Percentiles rank a stretch among this genome's conserved stretches.
phyloP scores from a whole-genome alignment of 2,113 vertebrate genomes.

The Ondatra zibethicus region DNA sequence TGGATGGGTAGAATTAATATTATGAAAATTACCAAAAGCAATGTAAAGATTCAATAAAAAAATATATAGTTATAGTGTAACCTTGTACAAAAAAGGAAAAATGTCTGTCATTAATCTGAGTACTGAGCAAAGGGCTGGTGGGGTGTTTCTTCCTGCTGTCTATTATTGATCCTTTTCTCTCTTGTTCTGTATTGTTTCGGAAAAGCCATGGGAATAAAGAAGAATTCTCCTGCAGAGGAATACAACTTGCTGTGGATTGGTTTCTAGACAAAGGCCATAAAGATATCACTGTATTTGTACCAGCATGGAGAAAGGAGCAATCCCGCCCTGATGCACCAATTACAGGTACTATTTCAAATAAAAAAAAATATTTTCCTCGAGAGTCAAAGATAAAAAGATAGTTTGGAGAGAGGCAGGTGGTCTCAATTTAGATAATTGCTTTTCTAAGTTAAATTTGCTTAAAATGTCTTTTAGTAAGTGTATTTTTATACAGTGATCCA shows the following conservation, averaged over 20 bases:
- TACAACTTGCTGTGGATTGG: conserved; percentile 98
- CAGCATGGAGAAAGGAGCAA: conserved; percentile 99
- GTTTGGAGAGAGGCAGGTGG: conserved; percentile 30
- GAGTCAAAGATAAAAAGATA: conserved; percentile 16
- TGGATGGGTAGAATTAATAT: neutral
- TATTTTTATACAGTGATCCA: conserved; percentile 9
- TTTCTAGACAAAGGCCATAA: conserved; percentile 98
- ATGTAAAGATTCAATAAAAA: too few species aligned
- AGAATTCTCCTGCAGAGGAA: conserved; percentile 98
- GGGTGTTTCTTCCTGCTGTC: conserved; percentile 9
- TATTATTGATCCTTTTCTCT: conserved; percentile 27
- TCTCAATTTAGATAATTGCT: conserved; percentile 48
- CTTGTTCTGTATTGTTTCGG: conserved; percentile 77
- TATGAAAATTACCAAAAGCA: neutral
- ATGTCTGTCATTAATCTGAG: neutral
- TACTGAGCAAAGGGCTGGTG: conserved; percentile 24
- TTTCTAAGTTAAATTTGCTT: conserved; percentile 58
- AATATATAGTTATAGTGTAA: too few species aligned
- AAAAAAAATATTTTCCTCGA: neutral
- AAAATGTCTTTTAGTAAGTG: conserved; percentile 14
- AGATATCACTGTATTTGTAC: conserved; percentile 99
- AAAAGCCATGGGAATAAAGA: conserved; percentile 99
- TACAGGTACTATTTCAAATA: conserved; percentile 89
- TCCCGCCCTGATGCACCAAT: conserved; percentile 98
- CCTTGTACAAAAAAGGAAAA: neutral